These are phyloP conservation scores for Acleris emargana DNA, from an alignment of 2,888 invertebrate species.

Conservation along the genomic window DNA sequence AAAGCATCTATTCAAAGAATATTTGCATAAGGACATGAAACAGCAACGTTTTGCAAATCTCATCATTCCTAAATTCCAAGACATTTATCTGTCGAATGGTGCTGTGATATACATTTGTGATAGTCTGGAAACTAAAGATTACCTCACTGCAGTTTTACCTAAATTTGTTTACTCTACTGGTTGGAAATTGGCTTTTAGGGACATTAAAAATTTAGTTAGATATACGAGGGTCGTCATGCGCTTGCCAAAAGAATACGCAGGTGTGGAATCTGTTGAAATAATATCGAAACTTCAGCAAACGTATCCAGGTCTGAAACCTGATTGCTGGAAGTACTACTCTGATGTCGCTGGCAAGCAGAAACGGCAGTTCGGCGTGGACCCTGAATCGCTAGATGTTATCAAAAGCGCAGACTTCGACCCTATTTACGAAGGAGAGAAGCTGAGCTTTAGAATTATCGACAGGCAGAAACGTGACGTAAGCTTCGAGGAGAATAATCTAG, in stretches of 20 bases:
- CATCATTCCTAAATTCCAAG: slow-evolving; percentile 74
- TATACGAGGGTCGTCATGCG: slow-evolving; percentile 72
- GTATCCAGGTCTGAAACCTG: slow-evolving; percentile 67
- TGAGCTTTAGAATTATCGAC: slow-evolving; percentile 68
- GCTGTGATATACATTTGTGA: slow-evolving; percentile 77
- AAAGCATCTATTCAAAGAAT: slow-evolving; percentile 73
- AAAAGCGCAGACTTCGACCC: slow-evolving; percentile 66
- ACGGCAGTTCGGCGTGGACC: slow-evolving; percentile 75
- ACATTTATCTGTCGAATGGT: slow-evolving; percentile 72
- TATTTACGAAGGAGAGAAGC: slow-evolving; percentile 59
- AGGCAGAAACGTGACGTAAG: slow-evolving; percentile 68
- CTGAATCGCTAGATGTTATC: slow-evolving; percentile 68
- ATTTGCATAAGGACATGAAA: slow-evolving; percentile 72
- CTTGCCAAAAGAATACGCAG: slow-evolving; percentile 65
- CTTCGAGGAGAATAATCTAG: slow-evolving; percentile 51
- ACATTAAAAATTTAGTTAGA: slow-evolving; percentile 64
- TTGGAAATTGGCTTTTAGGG: slow-evolving; percentile 65
- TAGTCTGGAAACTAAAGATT: slow-evolving; percentile 74
- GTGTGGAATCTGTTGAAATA: slow-evolving; percentile 65
- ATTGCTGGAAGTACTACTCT: slow-evolving; percentile 75
- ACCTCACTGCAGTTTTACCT: slow-evolving; percentile 65
- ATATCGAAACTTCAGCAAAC: slow-evolving; percentile 56
- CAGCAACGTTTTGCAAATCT: slow-evolving; percentile 64
- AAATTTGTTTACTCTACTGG: slow-evolving; percentile 71
- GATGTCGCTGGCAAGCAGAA: slow-evolving; percentile 75